Evolutionary conservation across 2,797 vertebrate species (phyloP), one percentile per base, ranked within the genome.

Genomic region (Octomys mimax): DNA sequence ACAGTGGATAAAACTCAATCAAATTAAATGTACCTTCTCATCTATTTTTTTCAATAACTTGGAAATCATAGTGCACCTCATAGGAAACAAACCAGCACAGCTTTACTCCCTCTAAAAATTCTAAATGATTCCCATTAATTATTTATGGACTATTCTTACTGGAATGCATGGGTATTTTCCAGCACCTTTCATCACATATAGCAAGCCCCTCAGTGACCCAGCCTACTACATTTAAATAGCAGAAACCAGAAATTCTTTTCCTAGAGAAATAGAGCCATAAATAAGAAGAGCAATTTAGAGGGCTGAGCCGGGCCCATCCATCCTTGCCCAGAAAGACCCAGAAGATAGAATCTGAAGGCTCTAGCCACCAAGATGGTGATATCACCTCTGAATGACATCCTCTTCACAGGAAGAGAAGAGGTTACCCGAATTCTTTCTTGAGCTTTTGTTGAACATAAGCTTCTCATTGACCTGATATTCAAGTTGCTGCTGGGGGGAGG

Each of bases 231-330:
- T 94, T 52, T 75, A 90, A 97, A 88, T 42, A 94, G 64, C 64
- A 89, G 85, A 75, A n/a, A 62, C 61, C 39, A 87, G 80, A 78
- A 92, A 95, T 95, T 96, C 97, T 92, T 93, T 96, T 92, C 91
- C 22, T 73, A 57, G 66, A 89, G 77, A 97, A 97, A 95, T 57
- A 42, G 36, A 87, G 71, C 93, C 89, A 96, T 95, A 97, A 96
- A 94, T 93, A 97, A 97, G 96, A 92, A 96, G 94, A 96, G 78
- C 81, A 95, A 97, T 96, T 92, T 96, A 89, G 75, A 94, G 39
- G 33, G 31, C 89, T 94, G 83, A 82, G 54, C n/a, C n/a, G 31
- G 52, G 22, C 66, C 77, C 85, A 96, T 94, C 73, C 70, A 92
- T 97, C 95, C 93, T 89, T 73, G 54, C 86, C 31, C 68, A 90